A percentile compares a stretch with the other conserved stretches of the same genome.
phyloP scores from a whole-genome alignment of 64 coral and sea anemone genomes.

The Montipora foliosa region DNA sequence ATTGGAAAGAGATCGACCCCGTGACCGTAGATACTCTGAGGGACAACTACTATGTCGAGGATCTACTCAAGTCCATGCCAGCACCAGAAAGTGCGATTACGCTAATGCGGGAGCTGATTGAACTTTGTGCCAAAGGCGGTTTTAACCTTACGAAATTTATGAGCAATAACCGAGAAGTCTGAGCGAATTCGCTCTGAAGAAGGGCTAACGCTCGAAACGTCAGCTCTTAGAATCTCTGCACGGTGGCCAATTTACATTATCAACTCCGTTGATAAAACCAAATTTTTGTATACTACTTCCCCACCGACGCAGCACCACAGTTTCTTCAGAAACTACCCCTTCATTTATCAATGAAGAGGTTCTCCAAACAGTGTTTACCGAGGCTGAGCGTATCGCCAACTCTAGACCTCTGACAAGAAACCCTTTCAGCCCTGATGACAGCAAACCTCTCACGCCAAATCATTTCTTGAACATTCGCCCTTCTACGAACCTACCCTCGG shows the following conservation, averaged over 20 bases:
- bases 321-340: no score
- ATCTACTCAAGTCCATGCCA: conserved; percentile 23
- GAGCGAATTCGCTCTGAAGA: not conserved
- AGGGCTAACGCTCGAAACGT: not conserved
- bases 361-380: conserved; percentile 40
- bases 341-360: conserved; percentile 51
- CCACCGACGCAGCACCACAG: no score
- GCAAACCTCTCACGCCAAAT: not conserved
- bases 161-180: not conserved
- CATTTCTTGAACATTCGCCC: not conserved
- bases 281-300: no score
- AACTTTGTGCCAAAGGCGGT: conserved; percentile 41
- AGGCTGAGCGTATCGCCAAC: not conserved
- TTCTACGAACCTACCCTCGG: not conserved
- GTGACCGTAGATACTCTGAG: not conserved
- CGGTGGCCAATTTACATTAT: no score
- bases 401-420: not conserved
- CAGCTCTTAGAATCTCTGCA: no score
- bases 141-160: conserved; percentile 75
- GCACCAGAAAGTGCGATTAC: not conserved
- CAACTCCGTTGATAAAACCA: no score
- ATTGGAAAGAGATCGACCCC: not conserved
- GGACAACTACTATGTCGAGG: conserved; percentile 60
- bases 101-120: not conserved
- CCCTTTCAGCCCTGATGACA: not conserved